phyloP scores from a whole-genome alignment of 2,797 vertebrate species.

The Meriones psammophilus region DNA sequence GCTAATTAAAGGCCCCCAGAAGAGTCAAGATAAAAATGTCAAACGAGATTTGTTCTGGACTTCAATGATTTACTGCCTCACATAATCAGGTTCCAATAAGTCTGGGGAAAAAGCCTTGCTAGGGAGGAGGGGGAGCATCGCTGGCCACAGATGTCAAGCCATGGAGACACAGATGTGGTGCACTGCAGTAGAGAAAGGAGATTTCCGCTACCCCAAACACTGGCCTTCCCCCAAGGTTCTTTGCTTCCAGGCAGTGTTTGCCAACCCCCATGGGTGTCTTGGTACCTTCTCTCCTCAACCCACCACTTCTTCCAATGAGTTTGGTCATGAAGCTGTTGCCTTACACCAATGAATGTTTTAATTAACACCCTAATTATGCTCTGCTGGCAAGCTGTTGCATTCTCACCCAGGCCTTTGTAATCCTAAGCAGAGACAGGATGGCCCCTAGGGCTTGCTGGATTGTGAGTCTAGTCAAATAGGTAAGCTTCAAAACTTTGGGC shows the following conservation, averaged over 20 bases:
- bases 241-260: background rate
- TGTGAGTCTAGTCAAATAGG: background rate
- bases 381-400: background rate
- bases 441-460: background rate
- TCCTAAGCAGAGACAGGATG: background rate
- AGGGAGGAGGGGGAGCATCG: rapidly evolving
- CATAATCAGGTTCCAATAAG: conserved; percentile 80
- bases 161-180: background rate
- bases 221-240: background rate
- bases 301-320: background rate
- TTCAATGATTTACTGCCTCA: conserved; percentile 81
- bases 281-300: background rate
- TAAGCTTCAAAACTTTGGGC: background rate
- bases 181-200: background rate
- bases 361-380: background rate
- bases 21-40: conserved; percentile 84
- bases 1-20: conserved; percentile 88
- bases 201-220: background rate
- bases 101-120: background rate
- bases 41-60: conserved; percentile 85
- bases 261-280: background rate
- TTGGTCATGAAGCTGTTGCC: background rate
- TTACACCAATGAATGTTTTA: background rate
- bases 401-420: background rate
- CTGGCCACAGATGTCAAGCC: background rate